Evolutionary conservation across 2,888 invertebrate species (phyloP), one percentile per base, ranked within the genome.

Genomic region (Drosophila barbarae): DNA sequence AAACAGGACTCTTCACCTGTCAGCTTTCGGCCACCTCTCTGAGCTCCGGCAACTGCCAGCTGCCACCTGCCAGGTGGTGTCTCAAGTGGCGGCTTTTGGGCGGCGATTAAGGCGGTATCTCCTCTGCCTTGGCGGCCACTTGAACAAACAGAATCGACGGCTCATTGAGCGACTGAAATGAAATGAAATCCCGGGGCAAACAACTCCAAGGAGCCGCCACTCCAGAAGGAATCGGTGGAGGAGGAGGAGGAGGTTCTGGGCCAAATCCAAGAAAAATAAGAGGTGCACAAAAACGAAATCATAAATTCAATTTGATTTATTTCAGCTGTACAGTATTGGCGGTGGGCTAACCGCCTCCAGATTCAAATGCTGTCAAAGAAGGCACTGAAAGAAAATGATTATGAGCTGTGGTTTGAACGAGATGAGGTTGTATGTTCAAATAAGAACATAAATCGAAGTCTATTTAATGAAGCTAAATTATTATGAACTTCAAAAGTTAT

Each of bases 221-320:
- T 44, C 13, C 28, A 52, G 26, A 32, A 32, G 26, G 15, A 18
- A 28, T 42, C 32, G 12, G 5, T 13, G 39, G 30, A 23, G 38
- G n/a, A 44, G 39, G 44, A 38, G 9, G n/a, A 44, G 39, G 44
- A 38, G 46, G 46, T 21, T 30, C 18, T 30, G 13, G 46, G 21
- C 46, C 30, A 49, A 26, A 46, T 46, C 30, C 15, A 52, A 38
- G 18, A 35, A 42, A 10, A 36, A 54, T 54, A 35, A 36, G 30
- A 47, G 53, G 53, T 30, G 42, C 52, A 51, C 63, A 64, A 32
- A 59, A 71, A 71, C 56, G 64, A 71, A 77, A 81, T 70, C 85
- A 81, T 85, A 85, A 81, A 81, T 81, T 85, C 78, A 85, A 82
- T 82, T 84, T 84, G 81, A 84, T 85, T 84, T 76, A 72, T 72